A percentile compares a stretch with the other conserved stretches of the same genome.
Conservation (phyloP, 2,797 vertebrate genomes). For the Sphenodon punctatus region DNA sequence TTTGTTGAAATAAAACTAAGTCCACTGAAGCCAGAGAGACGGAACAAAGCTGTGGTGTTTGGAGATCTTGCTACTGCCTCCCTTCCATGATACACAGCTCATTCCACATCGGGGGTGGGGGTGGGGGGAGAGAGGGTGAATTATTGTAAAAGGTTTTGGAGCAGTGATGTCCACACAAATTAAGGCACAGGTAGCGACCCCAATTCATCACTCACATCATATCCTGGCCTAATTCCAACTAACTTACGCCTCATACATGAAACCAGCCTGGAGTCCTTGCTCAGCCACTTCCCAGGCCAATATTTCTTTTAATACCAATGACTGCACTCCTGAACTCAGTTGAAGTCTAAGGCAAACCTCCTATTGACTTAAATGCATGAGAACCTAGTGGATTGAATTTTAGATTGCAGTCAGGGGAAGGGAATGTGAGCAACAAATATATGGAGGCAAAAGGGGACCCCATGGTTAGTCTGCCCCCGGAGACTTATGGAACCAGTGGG, state of each 20-base stretch:
- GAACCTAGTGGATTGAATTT: too few species aligned
- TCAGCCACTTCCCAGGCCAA: background rate
- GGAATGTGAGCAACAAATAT: background rate
- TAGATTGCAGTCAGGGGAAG: background rate
- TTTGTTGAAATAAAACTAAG: background rate
- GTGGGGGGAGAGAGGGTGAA: background rate
- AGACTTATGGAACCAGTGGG: too few species aligned
- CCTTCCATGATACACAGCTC: constrained; percentile 21
- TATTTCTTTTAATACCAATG: background rate
- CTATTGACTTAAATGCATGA: too few species aligned
- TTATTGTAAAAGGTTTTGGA: background rate
- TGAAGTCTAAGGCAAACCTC: too few species aligned
- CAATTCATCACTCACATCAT: background rate
- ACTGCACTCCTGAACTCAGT: too few species aligned
- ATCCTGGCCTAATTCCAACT: background rate
- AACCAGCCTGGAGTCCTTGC: background rate
- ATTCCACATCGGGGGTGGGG: background rate
- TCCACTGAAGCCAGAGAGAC: background rate
- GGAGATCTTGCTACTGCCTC: constrained; percentile 29
- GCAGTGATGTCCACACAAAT: background rate
- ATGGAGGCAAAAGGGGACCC: background rate
- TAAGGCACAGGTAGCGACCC: background rate
- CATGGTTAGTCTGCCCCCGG: too few species aligned
- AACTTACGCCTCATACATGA: background rate
- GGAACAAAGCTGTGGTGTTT: background rate